These are phyloP conservation scores for Drosophila subobscura DNA, from an alignment of 1,140 invertebrate genomes.

Conservation along the genomic window DNA sequence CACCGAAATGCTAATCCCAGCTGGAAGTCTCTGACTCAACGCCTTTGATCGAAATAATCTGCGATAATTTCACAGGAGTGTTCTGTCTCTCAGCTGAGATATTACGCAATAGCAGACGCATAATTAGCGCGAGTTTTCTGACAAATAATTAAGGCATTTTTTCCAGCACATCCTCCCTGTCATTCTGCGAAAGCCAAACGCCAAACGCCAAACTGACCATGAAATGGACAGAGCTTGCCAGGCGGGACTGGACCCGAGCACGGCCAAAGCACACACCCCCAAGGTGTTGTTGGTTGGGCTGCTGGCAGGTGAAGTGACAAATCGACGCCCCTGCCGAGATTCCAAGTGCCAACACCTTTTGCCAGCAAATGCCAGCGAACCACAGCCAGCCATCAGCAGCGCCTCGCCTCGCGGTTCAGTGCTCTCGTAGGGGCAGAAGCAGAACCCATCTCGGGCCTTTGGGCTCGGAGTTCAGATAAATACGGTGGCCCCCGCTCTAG, in stretches of 20 bases:
- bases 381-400: constrained; percentile 20
- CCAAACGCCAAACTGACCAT: constrained; percentile 77
- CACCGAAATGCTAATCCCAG: constrained; percentile 54
- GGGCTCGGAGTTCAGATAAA: constrained; percentile 60
- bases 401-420: constrained; percentile 48
- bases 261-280: constrained; percentile 35
- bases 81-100: constrained; percentile 17
- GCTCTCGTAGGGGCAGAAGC: constrained; percentile 25
- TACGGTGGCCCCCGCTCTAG: constrained; percentile 34
- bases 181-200: constrained; percentile 74
- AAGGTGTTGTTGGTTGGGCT: constrained; percentile 50
- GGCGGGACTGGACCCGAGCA: constrained; percentile 9
- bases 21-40: constrained; percentile 33
- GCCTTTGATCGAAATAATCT: constrained; percentile 19
- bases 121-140: constrained; percentile 58
- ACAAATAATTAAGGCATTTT: constrained; percentile 41
- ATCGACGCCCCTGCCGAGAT: constrained; percentile 44
- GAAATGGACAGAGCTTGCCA: constrained; percentile 56
- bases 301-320: constrained; percentile 73
- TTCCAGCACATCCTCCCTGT: constrained; percentile 52
- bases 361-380: constrained; percentile 43
- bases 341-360: constrained; percentile 59
- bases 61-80: constrained; percentile 60
- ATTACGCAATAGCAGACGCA: constrained; percentile 64
- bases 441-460: constrained; percentile 1